A percentile compares a stretch with the other conserved stretches of the same genome.
Conservation (phyloP, 2,113 vertebrate genomes). For the Lampris incognitus region DNA sequence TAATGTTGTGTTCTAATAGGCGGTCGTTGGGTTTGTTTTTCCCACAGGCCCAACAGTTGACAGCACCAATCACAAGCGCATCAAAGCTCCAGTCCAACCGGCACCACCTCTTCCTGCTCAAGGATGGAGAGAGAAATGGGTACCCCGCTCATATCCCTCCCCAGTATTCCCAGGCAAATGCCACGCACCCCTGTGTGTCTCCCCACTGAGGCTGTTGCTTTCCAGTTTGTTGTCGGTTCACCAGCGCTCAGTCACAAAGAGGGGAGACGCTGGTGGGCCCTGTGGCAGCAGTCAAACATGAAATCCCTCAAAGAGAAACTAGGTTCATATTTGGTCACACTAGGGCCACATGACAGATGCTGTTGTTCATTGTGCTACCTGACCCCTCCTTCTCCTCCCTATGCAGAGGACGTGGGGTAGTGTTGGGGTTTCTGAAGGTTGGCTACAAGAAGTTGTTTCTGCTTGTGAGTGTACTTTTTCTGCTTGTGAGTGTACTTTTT, state of each 20-base stretch:
- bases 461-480: constrained; percentile 74
- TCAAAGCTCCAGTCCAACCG: constrained; percentile 88
- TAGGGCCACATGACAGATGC: constrained; percentile 2
- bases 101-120: constrained; percentile 90
- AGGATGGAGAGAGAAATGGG: constrained; percentile 85
- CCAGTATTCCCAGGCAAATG: neutral
- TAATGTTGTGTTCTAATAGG: too few species aligned
- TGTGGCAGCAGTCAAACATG: constrained; percentile 1
- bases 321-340: neutral
- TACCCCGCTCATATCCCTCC: constrained; percentile 78
- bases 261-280: neutral
- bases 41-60: constrained; percentile 87
- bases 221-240: neutral
- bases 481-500: neutral
- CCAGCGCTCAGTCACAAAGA: constrained; percentile 4
- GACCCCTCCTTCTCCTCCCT: neutral
- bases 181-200: neutral
- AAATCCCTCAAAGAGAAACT: constrained; percentile 2
- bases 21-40: neutral
- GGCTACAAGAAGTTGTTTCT: constrained; percentile 94
- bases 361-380: constrained; percentile 1
- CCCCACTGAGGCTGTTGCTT: neutral
- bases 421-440: constrained; percentile 91
- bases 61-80: constrained; percentile 88
- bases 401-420: constrained; percentile 82